Conservation (phyloP, 2,113 vertebrate genomes). For the Nanorana parkeri region DNA sequence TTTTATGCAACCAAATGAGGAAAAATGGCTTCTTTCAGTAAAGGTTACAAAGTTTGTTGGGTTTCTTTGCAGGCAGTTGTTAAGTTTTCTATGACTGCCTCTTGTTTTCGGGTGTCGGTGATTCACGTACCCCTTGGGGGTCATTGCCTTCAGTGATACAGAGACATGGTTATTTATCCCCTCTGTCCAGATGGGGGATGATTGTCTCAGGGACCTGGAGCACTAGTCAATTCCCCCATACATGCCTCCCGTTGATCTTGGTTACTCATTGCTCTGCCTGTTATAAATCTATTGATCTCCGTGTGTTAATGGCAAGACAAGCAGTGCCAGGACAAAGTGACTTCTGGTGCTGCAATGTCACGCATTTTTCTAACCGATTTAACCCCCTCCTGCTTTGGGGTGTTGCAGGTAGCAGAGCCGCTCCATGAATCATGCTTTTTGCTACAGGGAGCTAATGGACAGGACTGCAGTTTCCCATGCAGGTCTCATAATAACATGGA, state of each 20-base stretch:
- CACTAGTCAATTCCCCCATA: slow-evolving; percentile 6
- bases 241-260: slow-evolving; percentile 45
- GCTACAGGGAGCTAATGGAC: neutral
- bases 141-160: neutral
- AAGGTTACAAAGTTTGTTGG: too few species aligned
- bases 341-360: slow-evolving; percentile 48
- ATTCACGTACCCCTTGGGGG: neutral
- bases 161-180: neutral
- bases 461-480: neutral
- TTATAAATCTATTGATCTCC: slow-evolving; percentile 79
- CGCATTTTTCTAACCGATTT: neutral
- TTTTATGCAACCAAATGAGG: too few species aligned
- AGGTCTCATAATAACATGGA: neutral
- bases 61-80: neutral
- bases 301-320: slow-evolving; percentile 68
- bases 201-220: slow-evolving; percentile 10
- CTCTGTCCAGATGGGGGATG: slow-evolving; percentile 25
- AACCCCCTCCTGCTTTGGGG: slow-evolving; percentile 34
- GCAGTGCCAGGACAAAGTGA: slow-evolving; percentile 62
- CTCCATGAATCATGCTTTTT: neutral
- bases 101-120: slow-evolving; percentile 5
- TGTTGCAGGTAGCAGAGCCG: neutral
- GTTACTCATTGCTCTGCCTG: slow-evolving; percentile 68
- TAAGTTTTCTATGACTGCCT: neutral
- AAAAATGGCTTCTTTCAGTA: too few species aligned